Evolutionary conservation across 2,797 vertebrate genomes (phyloP).

Genomic region (Chelmon rostratus): DNA sequence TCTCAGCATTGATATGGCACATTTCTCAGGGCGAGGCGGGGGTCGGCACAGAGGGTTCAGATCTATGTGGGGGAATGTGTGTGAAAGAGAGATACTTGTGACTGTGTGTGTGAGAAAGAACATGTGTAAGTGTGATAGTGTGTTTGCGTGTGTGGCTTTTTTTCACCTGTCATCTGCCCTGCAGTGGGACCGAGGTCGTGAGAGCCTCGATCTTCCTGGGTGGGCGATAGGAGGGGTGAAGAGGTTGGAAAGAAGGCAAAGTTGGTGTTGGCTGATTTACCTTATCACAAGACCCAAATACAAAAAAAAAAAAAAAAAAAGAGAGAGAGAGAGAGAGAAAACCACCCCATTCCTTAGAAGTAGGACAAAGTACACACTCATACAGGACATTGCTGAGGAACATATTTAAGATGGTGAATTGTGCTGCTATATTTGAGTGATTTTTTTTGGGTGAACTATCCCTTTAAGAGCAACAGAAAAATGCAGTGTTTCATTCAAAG

Average conservation of each 20-base stretch:
- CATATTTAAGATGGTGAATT: neutral
- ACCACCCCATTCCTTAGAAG: neutral
- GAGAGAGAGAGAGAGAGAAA: too few relatives aligned
- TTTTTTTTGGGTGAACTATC: neutral
- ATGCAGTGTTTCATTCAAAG: neutral
- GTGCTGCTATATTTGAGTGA: too few relatives aligned
- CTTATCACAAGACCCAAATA: conserved; percentile 59
- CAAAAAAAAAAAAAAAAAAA: neutral
- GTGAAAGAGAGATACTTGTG: conserved; percentile 35
- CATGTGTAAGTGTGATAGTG: conserved; percentile 24
- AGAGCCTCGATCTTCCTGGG: conserved; percentile 52
- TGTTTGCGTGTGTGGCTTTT: conserved; percentile 18
- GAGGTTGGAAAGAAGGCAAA: conserved; percentile 29
- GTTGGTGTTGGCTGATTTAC: conserved; percentile 52
- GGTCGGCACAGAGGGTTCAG: conserved; percentile 32
- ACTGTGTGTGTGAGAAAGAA: conserved; percentile 34
- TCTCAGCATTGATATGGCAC: conserved; percentile 73
- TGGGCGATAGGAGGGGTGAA: conserved; percentile 41
- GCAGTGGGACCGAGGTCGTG: conserved; percentile 35
- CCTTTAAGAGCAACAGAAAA: neutral
- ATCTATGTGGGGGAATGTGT: conserved; percentile 45
- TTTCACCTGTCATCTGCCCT: conserved; percentile 49
- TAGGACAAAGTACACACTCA: neutral
- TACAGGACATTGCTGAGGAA: neutral
- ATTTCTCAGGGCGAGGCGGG: conserved; percentile 64